Base-by-base conservation (phyloP, 37 sponge, comb jelly and placozoan genomes). In the Chondrilla cf. caribensis region DNA sequence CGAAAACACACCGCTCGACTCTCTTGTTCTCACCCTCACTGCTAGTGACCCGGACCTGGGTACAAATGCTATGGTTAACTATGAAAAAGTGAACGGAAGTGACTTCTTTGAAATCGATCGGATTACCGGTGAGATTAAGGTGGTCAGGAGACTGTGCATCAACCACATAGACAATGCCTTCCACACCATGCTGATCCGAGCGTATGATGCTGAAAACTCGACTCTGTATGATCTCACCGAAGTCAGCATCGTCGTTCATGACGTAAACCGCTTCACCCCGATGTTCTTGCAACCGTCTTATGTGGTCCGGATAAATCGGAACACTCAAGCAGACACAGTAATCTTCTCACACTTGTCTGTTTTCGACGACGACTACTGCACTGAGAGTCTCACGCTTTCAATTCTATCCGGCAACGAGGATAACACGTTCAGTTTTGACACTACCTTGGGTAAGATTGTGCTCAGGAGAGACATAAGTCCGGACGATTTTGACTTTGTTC, bases 261-360 rank as follows among this genome's bases (percentile, higher is more conserved):
- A 90, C 35, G 86, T 84, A 57, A 93, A 93, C 70, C 80, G 22
- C 58, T 73, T 72, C 60, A 77, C 83, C 24, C 94, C 94, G 7
- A 40, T 81, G 36, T 93, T 93, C 43, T 43, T 79, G 0, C 85
- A 82, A 60, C 91, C 91, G 5, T 90, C 94, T 0, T 90, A 90
- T 65, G 80, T 89, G 28, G 79, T 84, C 24, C 43, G 84, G 7
- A 38, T 93, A 3, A 79, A 87, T 17, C 84, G 70, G 0, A 9
- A 58, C 3, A 84, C 87, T 0, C 60, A 58, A 41, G 81, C 60
- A 33, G 81, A 75, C 3, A 86, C 87, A 31, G 81, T 58, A 33
- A 84, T 90, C 18, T 38, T 90, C 24, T 41, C 86, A 17, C 14
- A 9, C 0, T 82, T 93, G 37, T 32, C 47, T 24, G 88, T 90